Conservation (phyloP, 2,888 invertebrate genomes). For the Acleris cristana region DNA sequence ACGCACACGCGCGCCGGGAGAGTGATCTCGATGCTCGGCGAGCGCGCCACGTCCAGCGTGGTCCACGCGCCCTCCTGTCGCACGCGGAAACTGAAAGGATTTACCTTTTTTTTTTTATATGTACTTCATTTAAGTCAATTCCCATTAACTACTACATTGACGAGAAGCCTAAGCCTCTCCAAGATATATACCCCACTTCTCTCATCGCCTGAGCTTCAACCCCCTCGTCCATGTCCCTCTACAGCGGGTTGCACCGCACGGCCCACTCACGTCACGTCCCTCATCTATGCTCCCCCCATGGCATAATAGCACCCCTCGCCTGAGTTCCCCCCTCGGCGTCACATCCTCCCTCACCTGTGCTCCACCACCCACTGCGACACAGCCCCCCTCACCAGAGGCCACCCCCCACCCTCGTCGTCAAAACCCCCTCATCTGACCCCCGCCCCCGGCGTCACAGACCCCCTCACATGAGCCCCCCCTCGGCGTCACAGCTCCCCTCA, state of each 20-base stretch:
- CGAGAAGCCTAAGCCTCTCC: no score
- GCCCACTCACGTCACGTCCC: no score
- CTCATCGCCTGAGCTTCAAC: not conserved
- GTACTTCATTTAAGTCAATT: no score
- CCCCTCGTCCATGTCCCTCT: conserved; percentile 50
- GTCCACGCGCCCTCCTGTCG: conserved; percentile 95
- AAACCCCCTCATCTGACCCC: no score
- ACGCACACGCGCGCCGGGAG: conserved; percentile 87
- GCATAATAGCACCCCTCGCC: conserved; percentile 85
- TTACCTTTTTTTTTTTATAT: no score
- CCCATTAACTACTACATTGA: no score
- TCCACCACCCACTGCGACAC: conserved; percentile 94
- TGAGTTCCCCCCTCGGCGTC: conserved; percentile 80
- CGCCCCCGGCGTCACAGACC: no score
- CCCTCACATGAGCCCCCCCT: no score
- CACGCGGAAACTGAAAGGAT: conserved; percentile 84
- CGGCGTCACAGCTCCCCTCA: no score
- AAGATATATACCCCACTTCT: no score
- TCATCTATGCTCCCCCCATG: no score
- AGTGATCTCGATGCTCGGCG: conserved; percentile 93
- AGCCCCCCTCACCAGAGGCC: conserved; percentile 97
- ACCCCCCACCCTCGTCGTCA: conserved; percentile 90
- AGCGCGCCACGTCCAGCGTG: conserved; percentile 90
- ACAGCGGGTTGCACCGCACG: conserved; percentile 44
- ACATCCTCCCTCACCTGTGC: conserved; percentile 96